phyloP scores from a whole-genome alignment of 2,113 vertebrate genomes.

The Hypocryptadius cinnamomeus region DNA sequence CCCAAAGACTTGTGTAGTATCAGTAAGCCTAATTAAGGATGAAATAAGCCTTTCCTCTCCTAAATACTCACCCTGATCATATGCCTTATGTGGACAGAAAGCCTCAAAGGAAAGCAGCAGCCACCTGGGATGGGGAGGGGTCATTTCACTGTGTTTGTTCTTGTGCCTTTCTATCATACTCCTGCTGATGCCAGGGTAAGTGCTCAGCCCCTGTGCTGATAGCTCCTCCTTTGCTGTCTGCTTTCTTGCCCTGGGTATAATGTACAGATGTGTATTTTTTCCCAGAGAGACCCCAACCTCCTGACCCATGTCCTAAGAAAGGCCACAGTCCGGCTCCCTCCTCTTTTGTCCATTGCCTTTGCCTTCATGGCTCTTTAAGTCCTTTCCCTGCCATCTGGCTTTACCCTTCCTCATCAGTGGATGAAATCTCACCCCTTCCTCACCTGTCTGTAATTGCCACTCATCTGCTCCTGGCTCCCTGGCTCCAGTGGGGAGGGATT shows the following conservation, averaged over 20 bases:
- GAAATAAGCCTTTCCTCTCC: not conserved
- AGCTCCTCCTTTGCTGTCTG: not conserved
- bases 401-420: not conserved
- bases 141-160: not conserved
- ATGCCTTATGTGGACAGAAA: not conserved
- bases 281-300: not conserved
- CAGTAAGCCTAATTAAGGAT: not conserved
- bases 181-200: not conserved
- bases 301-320: not conserved
- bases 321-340: not conserved
- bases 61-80: not conserved
- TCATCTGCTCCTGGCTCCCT: not conserved
- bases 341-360: not conserved
- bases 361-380: not conserved
- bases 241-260: not conserved
- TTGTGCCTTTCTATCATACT: not conserved
- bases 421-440: not conserved
- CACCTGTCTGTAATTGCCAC: not conserved
- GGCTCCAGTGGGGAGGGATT: not conserved
- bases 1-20: not conserved
- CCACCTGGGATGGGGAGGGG: not conserved
- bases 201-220: not conserved
- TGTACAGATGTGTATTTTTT: not conserved
- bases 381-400: not conserved
- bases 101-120: not conserved